Evolutionary conservation across 2,888 invertebrate species (phyloP), one percentile per base, ranked within the genome.

Genomic region (Teleogryllus oceanicus): DNA sequence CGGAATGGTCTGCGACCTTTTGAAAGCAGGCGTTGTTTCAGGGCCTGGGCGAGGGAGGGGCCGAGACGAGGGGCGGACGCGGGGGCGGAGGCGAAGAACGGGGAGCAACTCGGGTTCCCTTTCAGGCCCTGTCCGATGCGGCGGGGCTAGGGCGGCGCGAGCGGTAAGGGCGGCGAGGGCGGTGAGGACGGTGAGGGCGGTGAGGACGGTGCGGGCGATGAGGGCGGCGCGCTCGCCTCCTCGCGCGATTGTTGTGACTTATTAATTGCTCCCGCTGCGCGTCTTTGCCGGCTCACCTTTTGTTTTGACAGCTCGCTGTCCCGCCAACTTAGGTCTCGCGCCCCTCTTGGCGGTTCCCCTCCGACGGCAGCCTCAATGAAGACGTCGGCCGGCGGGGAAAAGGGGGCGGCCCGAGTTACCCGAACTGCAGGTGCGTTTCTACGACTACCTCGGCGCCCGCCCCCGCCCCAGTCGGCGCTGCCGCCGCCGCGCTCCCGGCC

Each of bases 251-350:
- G 62, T 62, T 62, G 62, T 62, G 62, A 62, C 62, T 62, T 62
- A 62, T 62, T 62, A 62, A 62, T 62, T 62, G 62, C 62, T 62
- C 62, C 62, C 62, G 62, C 62, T 62, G 62, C 18, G 62, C 62
- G 62, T 62, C 62, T 62, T 62, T 62, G 62, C 62, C 51, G 62
- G 12, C 62, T 62, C 62, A 62, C 62, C 62, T 62, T 24, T 62
- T 62, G 62, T 62, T 62, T 62, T 62, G 62, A 62, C 62, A 62
- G 62, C 62, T 62, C 62, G 18, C 62, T 62, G 62, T 62, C 62
- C 62, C 62, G 62, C 62, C 18, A 62, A 62, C 16, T 62, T 62
- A 62, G 62, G 18, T 18, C 24, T 24, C 18, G 62, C 62, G 62
- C 16, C 62, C 2, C 62, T 18, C 12, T 62, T 62, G 24, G 62